A percentile compares a stretch with the other conserved stretches of the same genome.
phyloP scores from a whole-genome alignment of 2,888 invertebrate species.

The Lasioglossum morio region DNA sequence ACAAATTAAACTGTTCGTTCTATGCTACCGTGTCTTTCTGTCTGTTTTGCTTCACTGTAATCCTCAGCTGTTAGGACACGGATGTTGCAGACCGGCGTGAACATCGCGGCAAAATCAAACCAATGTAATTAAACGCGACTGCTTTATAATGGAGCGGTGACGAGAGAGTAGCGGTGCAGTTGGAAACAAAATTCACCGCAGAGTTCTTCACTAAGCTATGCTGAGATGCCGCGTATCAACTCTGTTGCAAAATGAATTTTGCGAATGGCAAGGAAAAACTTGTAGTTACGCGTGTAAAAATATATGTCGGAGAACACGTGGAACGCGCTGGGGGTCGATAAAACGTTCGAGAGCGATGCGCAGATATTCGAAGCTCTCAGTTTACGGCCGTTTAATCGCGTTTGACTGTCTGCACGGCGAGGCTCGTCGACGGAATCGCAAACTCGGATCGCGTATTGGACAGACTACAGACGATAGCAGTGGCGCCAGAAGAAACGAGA shows the following conservation, averaged over 20 bases:
- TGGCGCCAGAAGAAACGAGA: slow-evolving; percentile 35
- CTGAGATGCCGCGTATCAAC: too few relatives aligned
- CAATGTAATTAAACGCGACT: too few relatives aligned
- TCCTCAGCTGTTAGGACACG: too few relatives aligned
- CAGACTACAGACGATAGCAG: neutral
- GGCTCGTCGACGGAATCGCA: neutral
- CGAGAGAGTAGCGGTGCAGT: too few relatives aligned
- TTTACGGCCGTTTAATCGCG: neutral
- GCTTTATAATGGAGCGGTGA: too few relatives aligned
- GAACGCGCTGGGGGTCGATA: neutral
- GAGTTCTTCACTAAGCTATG: too few relatives aligned
- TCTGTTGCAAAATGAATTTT: neutral
- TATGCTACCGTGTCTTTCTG: neutral
- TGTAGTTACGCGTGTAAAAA: neutral
- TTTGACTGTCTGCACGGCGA: neutral
- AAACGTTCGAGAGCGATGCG: neutral
- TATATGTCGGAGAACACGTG: neutral
- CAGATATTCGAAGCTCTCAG: neutral
- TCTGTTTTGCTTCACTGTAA: too few relatives aligned
- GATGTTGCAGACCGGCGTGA: too few relatives aligned
- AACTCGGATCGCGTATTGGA: neutral
- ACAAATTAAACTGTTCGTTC: slow-evolving; percentile 19
- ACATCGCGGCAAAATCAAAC: too few relatives aligned
- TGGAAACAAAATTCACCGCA: too few relatives aligned
- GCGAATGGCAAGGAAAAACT: neutral